phyloP scores from a whole-genome alignment of 2,113 vertebrate genomes.

The Strix uralensis region DNA sequence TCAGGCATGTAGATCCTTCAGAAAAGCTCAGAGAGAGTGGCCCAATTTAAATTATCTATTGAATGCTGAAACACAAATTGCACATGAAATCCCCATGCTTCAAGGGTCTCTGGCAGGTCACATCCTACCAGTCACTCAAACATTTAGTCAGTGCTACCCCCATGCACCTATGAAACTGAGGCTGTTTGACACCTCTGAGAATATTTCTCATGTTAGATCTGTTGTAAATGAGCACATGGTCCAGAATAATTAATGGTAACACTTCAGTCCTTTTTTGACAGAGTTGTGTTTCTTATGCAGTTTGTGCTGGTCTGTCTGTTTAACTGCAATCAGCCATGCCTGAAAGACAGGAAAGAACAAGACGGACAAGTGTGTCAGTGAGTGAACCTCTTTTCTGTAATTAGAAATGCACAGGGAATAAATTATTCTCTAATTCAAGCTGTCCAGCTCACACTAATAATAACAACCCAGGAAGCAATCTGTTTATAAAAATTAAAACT shows the following conservation, averaged over 20 bases:
- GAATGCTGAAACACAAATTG: conserved; percentile 64
- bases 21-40: neutral
- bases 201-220: conserved; percentile 72
- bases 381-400: conserved; percentile 75
- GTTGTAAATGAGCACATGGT: conserved; percentile 76
- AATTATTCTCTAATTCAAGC: conserved; percentile 83
- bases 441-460: conserved; percentile 83
- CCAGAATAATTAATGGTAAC: conserved; percentile 77
- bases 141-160: conserved; percentile 62
- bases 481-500: conserved; percentile 67
- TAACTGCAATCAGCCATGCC: conserved; percentile 69
- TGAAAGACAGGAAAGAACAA: conserved; percentile 74
- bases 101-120: conserved; percentile 69
- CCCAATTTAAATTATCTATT: conserved; percentile 70
- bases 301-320: conserved; percentile 68
- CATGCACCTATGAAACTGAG: conserved; percentile 68
- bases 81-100: conserved; percentile 71
- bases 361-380: conserved; percentile 78
- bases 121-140: conserved; percentile 74
- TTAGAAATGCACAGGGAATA: conserved; percentile 84
- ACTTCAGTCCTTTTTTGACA: conserved; percentile 77
- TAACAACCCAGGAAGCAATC: conserved; percentile 76
- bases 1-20: conserved; percentile 40
- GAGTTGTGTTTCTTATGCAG: conserved; percentile 66
- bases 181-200: conserved; percentile 75